Conservation (phyloP, 2,888 invertebrate species). For the Miltochrista miniata region DNA sequence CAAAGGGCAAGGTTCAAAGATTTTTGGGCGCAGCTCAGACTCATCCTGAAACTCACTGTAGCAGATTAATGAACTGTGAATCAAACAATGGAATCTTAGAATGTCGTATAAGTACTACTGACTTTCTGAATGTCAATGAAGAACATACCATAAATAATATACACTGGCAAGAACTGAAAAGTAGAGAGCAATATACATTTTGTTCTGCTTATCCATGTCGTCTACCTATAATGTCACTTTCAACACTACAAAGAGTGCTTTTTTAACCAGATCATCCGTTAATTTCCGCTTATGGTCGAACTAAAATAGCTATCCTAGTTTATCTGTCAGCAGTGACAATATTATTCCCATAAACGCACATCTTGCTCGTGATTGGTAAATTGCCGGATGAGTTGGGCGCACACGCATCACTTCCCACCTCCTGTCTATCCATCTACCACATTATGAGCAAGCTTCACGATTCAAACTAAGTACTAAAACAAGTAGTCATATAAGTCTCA, state of each 20-base stretch:
- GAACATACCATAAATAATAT: too few species aligned
- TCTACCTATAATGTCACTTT: background rate
- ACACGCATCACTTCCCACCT: slow-evolving; percentile 60
- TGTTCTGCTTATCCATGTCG: too few species aligned
- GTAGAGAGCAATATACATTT: too few species aligned
- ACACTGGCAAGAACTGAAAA: too few species aligned
- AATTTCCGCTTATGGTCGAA: background rate
- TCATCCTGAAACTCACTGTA: slow-evolving; percentile 63
- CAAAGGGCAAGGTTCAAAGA: slow-evolving; percentile 28
- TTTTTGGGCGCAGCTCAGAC: slow-evolving; percentile 52
- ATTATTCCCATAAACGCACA: slow-evolving; percentile 47
- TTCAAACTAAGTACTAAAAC: slow-evolving; percentile 3
- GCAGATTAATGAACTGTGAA: slow-evolving; percentile 78
- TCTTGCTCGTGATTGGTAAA: slow-evolving; percentile 68
- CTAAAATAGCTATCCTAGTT: slow-evolving; percentile 18
- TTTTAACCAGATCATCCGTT: background rate
- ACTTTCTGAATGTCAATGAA: slow-evolving; percentile 49
- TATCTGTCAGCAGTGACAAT: slow-evolving; percentile 32
- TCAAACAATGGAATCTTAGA: slow-evolving; percentile 63
- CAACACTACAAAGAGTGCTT: background rate
- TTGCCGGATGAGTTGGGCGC: slow-evolving; percentile 71
- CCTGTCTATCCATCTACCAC: slow-evolving; percentile 13
- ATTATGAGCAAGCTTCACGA: slow-evolving; percentile 8
- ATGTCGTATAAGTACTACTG: slow-evolving; percentile 17
- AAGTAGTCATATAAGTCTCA: background rate